Evolutionary conservation across 1,140 invertebrate genomes (phyloP).

Genomic region (Alviniconcha marisindica): DNA sequence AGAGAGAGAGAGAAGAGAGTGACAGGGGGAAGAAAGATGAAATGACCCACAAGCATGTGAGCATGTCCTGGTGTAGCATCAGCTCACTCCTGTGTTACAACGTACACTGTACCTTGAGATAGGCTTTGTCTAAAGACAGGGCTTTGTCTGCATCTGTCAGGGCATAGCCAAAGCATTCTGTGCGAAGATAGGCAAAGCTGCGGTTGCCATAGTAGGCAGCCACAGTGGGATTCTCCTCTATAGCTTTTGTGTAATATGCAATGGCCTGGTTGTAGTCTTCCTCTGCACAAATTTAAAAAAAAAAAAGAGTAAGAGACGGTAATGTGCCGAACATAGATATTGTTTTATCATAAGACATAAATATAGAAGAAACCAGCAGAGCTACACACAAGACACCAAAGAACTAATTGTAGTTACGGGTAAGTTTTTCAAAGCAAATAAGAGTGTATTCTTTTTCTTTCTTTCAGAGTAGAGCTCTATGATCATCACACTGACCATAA

Average conservation of each 20-base stretch:
- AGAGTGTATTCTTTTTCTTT: too few species aligned
- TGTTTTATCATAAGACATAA: neutral
- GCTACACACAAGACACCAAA: too few species aligned
- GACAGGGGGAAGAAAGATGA: slow-evolving; percentile 1
- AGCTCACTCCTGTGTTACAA: too few species aligned
- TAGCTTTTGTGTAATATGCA: slow-evolving; percentile 93
- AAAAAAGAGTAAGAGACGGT: slow-evolving; percentile 14
- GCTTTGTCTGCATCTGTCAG: slow-evolving; percentile 93
- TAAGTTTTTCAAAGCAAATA: too few species aligned
- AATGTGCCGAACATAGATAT: neutral
- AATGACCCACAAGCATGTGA: too few species aligned
- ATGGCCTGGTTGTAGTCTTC: slow-evolving; percentile 93
- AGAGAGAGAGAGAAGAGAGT: too few species aligned
- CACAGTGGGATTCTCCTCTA: slow-evolving; percentile 87
- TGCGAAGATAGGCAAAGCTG: slow-evolving; percentile 94
- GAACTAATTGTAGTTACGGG: too few species aligned
- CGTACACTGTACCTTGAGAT: slow-evolving; percentile 89
- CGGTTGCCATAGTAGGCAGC: slow-evolving; percentile 89
- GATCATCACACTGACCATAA: too few species aligned
- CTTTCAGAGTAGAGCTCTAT: too few species aligned
- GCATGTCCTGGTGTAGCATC: too few species aligned
- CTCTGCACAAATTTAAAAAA: slow-evolving; percentile 81
- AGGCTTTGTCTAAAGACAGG: slow-evolving; percentile 91
- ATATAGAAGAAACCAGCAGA: too few species aligned
- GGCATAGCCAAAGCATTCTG: slow-evolving; percentile 96